Base-by-base conservation (phyloP, 2,888 invertebrate species). In the Leptodirus hochenwartii region DNA sequence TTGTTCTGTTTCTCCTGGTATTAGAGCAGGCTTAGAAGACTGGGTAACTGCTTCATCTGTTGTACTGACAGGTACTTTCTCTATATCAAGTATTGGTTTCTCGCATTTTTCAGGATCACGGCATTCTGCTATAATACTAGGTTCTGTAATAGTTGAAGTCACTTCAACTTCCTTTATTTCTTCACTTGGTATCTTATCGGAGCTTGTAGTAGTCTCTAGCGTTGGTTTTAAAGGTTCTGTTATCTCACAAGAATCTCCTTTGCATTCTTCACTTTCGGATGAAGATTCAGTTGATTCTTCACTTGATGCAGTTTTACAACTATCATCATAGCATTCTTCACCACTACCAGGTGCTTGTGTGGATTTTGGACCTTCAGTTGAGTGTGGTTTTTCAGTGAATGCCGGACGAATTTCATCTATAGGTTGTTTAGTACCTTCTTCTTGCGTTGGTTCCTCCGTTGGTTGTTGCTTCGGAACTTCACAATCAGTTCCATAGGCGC, bases 381-480 rank as follows among this genome's bases (percentile, higher is more conserved):
- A n/a, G 12, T 6, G n/a, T 17, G 12, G n/a, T 14, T 15, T 14
- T 27, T 8, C 16, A 4, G 4, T 8, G 9, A 3, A 12, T 27
- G 5, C 13, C 16, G 16, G 29, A 14, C 30, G 32, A 17, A 30
- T 22, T 5, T 15, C 8, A 9, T 13, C 20, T 9, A n/a, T n/a
- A n/a, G n/a, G n/a, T n/a, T n/a, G n/a, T n/a, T n/a, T n/a, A 9
- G 8, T 15, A 15, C 26, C 5, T 23, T 23, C n/a, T 13, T 33
- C 23, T 20, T 17, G 29, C 29, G 34, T 32, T 26, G 37, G 33
- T 14, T 35, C 32, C 22, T 35, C 39, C 16, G 35, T 30, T 25
- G 36, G 33, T 30, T 34, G 26, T 5, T 34, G 22, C 5, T 37
- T 15, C n/a, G 27, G 8, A n/a, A 20, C 31, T 33, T 29, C 26